These are phyloP conservation scores for Esox niger DNA, from an alignment of 2,113 vertebrate species.

Conservation along the genomic window DNA sequence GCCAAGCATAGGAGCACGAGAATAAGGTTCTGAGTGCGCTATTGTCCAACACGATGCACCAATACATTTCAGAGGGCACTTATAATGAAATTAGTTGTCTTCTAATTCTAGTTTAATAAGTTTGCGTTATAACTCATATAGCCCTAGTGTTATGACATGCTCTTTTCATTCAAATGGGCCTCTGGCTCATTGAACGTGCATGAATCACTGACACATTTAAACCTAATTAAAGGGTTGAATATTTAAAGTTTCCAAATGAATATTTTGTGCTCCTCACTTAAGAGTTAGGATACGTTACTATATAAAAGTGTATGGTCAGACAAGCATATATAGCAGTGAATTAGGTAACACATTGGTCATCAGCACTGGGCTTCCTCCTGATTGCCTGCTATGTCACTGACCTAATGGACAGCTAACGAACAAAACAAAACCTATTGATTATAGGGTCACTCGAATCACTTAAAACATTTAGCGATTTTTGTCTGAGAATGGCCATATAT, in stretches of 20 bases:
- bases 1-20: slow-evolving; percentile 24
- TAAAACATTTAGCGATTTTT: neutral
- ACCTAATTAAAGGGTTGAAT: too few relatives aligned
- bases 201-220: too few relatives aligned
- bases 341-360: slow-evolving; percentile 56
- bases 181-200: too few relatives aligned
- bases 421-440: neutral
- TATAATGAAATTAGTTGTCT: neutral
- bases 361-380: slow-evolving; percentile 44
- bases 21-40: slow-evolving; percentile 28
- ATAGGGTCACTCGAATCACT: neutral
- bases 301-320: neutral
- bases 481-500: neutral
- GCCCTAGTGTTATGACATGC: too few relatives aligned
- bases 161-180: too few relatives aligned
- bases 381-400: slow-evolving; percentile 4
- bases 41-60: neutral
- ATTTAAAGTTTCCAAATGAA: slow-evolving; percentile 6
- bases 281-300: neutral
- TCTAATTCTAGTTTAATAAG: slow-evolving; percentile 6
- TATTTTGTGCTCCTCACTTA: too few relatives aligned
- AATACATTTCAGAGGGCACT: neutral
- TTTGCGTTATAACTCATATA: too few relatives aligned
- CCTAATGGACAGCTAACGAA: neutral
- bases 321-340: neutral